These are phyloP conservation scores for Ormia ochracea DNA, from an alignment of 2,888 invertebrate genomes.

Conservation along the genomic window DNA sequence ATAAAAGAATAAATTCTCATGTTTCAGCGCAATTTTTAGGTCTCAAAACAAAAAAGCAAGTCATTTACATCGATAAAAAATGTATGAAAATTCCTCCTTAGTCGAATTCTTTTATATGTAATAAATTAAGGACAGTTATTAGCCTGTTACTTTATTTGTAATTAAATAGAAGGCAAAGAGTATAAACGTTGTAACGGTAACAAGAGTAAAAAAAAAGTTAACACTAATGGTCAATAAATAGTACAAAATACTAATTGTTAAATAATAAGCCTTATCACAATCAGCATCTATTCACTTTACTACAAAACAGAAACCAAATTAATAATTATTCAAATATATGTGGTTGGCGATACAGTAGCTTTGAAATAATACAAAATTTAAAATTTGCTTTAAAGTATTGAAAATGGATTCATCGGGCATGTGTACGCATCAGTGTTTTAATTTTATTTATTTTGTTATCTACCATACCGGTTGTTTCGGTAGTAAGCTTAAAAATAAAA, in stretches of 20 bases:
- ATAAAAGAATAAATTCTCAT: no score
- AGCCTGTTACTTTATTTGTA: no score
- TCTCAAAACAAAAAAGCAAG: no score
- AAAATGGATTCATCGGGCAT: neutral
- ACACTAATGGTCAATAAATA: no score
- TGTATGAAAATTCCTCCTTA: no score
- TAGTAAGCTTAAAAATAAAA: conserved; percentile 58
- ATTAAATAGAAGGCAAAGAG: no score
- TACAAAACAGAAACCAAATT: conserved; percentile 4
- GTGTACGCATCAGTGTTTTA: conserved; percentile 66
- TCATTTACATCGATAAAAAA: no score
- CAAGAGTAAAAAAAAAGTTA: no score
- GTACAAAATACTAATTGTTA: conserved; percentile 17
- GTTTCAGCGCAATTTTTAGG: no score
- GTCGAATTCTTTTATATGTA: no score
- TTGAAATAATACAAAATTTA: neutral
- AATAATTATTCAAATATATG: conserved; percentile 31
- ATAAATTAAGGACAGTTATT: no score
- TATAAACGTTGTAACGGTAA: no score
- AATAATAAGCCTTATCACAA: conserved; percentile 33
- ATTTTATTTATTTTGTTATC: conserved; percentile 65
- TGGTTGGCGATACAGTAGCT: neutral
- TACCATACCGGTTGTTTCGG: conserved; percentile 67
- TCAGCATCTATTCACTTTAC: conserved; percentile 1
- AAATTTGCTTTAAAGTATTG: neutral